Evolutionary conservation across 2,888 invertebrate species (phyloP).

Genomic region (Cheilosia scutellata): DNA sequence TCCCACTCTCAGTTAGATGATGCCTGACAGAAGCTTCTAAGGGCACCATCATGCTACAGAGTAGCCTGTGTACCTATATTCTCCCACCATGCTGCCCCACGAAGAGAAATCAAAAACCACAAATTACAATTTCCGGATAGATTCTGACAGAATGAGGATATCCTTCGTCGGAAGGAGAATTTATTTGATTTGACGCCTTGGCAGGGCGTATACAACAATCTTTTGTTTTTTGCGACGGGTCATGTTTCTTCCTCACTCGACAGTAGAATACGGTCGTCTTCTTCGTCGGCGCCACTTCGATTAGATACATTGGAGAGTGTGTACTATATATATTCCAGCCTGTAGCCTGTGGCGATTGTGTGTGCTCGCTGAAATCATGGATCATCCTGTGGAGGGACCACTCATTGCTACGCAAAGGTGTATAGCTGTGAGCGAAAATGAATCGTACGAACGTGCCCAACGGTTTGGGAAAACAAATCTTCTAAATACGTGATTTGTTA

Average conservation of each 20-base stretch:
- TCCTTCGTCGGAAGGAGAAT: constrained; percentile 42
- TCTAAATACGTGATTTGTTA: constrained; percentile 62
- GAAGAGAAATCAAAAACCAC: constrained; percentile 50
- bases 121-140: constrained; percentile 64
- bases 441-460: constrained; percentile 53
- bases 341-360: neutral
- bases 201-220: constrained; percentile 25
- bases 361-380: constrained; percentile 15
- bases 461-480: constrained; percentile 63
- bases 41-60: constrained; percentile 3
- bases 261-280: neutral
- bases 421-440: constrained; percentile 37
- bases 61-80: neutral
- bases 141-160: constrained; percentile 49
- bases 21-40: constrained; percentile 14
- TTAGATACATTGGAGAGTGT: neutral
- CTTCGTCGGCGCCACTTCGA: neutral
- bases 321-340: neutral
- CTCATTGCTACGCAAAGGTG: constrained; percentile 11
- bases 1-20: neutral
- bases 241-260: constrained; percentile 20
- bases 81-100: neutral
- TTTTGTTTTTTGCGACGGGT: constrained; percentile 26
- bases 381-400: constrained; percentile 10
- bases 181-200: constrained; percentile 58